Evolutionary conservation across 2,888 invertebrate genomes (phyloP).

Genomic region (Syritta pipiens): DNA sequence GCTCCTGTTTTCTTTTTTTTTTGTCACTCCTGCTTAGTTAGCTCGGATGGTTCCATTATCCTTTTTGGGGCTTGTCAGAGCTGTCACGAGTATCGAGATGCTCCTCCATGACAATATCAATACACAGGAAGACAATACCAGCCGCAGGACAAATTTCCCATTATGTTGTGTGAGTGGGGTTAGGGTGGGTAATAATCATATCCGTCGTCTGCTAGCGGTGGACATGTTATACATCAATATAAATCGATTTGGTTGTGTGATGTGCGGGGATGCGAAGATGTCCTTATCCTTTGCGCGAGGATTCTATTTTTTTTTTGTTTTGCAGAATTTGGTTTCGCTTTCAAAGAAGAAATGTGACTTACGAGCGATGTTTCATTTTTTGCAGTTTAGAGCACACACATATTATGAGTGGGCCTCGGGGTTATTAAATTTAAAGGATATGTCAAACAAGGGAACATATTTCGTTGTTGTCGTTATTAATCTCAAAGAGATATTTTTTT

Average conservation of each 20-base stretch:
- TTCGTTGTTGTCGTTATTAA: conserved; percentile 36
- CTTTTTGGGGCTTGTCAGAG: conserved; percentile 29
- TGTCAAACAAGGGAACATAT: conserved; percentile 49
- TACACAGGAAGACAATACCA: conserved; percentile 52
- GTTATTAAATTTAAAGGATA: conserved; percentile 64
- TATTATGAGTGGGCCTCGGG: conserved; percentile 39
- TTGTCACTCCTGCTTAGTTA: too few species aligned
- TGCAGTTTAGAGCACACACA: too few species aligned
- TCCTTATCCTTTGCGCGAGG: conserved; percentile 20
- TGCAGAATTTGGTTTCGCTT: conserved; percentile 10
- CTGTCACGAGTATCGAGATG: conserved; percentile 48
- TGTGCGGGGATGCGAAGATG: conserved; percentile 2
- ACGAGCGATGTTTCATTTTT: conserved; percentile 14
- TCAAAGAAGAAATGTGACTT: conserved; percentile 43
- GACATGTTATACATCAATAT: conserved; percentile 10
- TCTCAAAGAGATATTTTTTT: conserved; percentile 55
- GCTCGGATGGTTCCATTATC: conserved; percentile 22
- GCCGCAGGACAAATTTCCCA: conserved; percentile 55
- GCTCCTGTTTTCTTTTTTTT: conserved; percentile 4
- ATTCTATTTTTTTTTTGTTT: conserved; percentile 18
- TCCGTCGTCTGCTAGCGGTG: too few species aligned
- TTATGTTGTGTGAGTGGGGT: conserved; percentile 16
- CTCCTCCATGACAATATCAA: conserved; percentile 33
- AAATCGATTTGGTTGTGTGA: conserved; percentile 2
- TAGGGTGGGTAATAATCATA: conserved; percentile 30